Evolutionary conservation across 2,113 vertebrate genomes (phyloP), one percentile per base, ranked within the genome.

Genomic region (Oplegnathus fasciatus): DNA sequence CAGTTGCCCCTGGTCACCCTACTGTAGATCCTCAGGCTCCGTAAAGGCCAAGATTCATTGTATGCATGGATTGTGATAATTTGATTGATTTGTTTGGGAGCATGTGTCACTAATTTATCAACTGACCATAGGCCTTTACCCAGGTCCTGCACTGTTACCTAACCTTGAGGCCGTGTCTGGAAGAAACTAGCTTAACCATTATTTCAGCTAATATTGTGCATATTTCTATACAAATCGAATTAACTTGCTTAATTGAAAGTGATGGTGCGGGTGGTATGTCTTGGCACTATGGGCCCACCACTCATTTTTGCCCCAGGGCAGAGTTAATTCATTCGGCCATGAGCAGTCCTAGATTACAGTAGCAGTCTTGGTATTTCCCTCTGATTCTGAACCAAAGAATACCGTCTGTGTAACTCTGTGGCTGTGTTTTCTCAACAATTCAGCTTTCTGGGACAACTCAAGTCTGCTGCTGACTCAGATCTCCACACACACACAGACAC

Each of bases 281-380:
- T 70, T 71, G 57, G 50, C 57, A 26, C 22, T 22, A 6, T 24
- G 50, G 13, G 50, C 37, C 6, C 48, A 34, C 2, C 15, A 18
- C 42, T 13, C 42, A 13, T 37, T 37, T 62, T 30, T 40, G 26
- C n/a, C 17, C 3, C 24, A 9, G 22, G 22, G 22, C 22, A 6
- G 37, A 34, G 24, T 66, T 76, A 15, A 2, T 37, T 22, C 72
- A 2, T 37, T 22, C 72, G 71, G 48, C 58, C 52, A 74, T 4
- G 44, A 75, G 70, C 20, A 61, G 44, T 46, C 30, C 67, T 20
- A 72, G 32, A 68, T 64, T 68, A 24, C 57, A 60, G 26, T 15
- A 54, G 79, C 42, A 74, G 71, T 15, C n/a, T 42, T 60, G 50
- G 55, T 18, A 69, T 73, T 73, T 88, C 40, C 44, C 22, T 58